Base-by-base conservation (phyloP, 2,113 vertebrate species). In the Gymnogyps californianus region DNA sequence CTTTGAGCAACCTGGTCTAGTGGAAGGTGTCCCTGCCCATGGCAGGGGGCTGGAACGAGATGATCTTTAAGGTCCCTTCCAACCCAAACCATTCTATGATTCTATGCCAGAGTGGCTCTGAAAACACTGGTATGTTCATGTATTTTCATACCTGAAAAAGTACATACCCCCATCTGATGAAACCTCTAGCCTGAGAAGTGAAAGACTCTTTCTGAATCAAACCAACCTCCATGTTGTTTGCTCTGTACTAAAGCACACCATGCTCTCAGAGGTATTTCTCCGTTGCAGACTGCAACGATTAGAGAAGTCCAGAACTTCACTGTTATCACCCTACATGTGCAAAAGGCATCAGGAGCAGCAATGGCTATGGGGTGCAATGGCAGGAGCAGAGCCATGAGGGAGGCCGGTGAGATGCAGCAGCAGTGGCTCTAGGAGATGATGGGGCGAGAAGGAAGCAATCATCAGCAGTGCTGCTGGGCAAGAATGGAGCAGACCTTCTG, bases 311-410 rank as follows among this genome's bases (percentile, higher is more conserved):
- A 89, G 66, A 42, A 47, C 44, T 7, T 28, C 26, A 6, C 21
- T 14, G n/a, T 20, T 9, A 32, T 1, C n/a, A 21, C 6, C 40
- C 46, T 6, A 7, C 1, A 0, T 2, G 22, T 13, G 11, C 75
- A 11, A 36, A 51, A 54, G 32, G 25, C 51, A 15, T 3, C 28
- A 5, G n/a, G 40, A 67, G 76, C 54, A 21, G 26, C 0, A 6
- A 34, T 4, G 9, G 47, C 19, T 2, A 1, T 0, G 2, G 54
- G 42, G 28, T 2, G 16, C 59, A 22, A 28, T 20, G 44, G 59
- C 75, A 42, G 62, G 54, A 67, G 71, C 64, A n/a, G 69, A 74
- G 40, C 67, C 46, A 2, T 1, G 59, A n/a, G 40, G 62, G n/a
- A n/a, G 34, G 46, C 47, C 38, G 58, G 42, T 4, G 61, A 42